phyloP scores from a whole-genome alignment of 2,888 invertebrate genomes.

The Drosophila quinaria region DNA sequence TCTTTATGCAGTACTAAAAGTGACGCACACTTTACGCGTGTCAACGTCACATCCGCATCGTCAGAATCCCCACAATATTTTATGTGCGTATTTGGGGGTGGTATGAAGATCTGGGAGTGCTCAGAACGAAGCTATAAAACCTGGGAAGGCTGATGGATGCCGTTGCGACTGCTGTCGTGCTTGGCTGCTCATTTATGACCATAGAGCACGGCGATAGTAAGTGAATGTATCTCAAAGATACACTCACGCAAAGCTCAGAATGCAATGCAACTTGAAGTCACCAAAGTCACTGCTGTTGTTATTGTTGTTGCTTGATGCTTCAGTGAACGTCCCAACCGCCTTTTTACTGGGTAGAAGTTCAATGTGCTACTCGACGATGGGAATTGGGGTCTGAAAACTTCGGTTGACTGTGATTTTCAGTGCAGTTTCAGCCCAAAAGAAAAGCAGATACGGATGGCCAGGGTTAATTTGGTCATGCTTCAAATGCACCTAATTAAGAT shows the following conservation, averaged over 20 bases:
- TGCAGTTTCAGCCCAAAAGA: slow-evolving; percentile 29
- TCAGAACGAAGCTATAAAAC: slow-evolving; percentile 22
- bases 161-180: slow-evolving; percentile 50
- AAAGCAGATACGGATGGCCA: neutral
- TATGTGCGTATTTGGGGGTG: neutral
- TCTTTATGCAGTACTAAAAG: slow-evolving; percentile 60
- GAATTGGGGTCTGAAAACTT: neutral
- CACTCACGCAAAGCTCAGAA: slow-evolving; percentile 29
- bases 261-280: slow-evolving; percentile 65
- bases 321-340: slow-evolving; percentile 56
- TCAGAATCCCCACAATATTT: slow-evolving; percentile 2
- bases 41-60: slow-evolving; percentile 18
- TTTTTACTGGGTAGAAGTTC: slow-evolving; percentile 46
- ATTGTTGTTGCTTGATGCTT: slow-evolving; percentile 53
- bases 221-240: slow-evolving; percentile 64
- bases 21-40: slow-evolving; percentile 65
- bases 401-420: slow-evolving; percentile 54
- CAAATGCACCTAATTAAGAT: slow-evolving; percentile 50
- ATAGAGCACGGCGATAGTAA: slow-evolving; percentile 61
- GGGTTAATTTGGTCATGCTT: slow-evolving; percentile 65
- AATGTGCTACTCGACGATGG: slow-evolving; percentile 38
- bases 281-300: slow-evolving; percentile 9
- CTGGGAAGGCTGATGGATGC: slow-evolving; percentile 22
- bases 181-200: slow-evolving; percentile 82
- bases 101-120: slow-evolving; percentile 10